A percentile compares a stretch with the other conserved stretches of the same genome.
phyloP scores from a whole-genome alignment of 2,888 invertebrate genomes.

The Hypena proboscidalis region DNA sequence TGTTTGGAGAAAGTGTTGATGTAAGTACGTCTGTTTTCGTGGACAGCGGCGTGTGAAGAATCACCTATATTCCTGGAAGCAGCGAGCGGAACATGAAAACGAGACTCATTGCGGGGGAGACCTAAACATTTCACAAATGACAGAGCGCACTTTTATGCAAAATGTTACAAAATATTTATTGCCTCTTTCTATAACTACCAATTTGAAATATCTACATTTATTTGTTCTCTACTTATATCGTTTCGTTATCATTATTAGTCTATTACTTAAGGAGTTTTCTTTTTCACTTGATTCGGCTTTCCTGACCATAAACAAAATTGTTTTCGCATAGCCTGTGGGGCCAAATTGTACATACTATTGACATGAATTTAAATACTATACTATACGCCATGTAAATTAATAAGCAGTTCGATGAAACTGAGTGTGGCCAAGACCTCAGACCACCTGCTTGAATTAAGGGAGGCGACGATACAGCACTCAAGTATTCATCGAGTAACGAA shows the following conservation, averaged over 20 bases:
- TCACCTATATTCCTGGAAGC: conserved; percentile 35
- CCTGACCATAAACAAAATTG: neutral
- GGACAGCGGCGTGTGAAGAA: conserved; percentile 35
- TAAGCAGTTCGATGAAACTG: neutral
- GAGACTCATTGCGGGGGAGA: conserved; percentile 14
- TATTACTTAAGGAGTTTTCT: no score
- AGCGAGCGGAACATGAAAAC: conserved; percentile 49
- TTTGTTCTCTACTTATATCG: no score
- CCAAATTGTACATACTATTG: conserved; percentile 28
- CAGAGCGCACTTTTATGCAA: neutral
- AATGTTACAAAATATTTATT: no score
- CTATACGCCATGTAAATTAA: conserved; percentile 8
- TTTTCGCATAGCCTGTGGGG: conserved; percentile 6
- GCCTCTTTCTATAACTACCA: no score
- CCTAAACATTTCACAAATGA: conserved; percentile 8
- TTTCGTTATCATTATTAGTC: no score
- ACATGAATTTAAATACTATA: conserved; percentile 30
- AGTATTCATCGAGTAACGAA: no score
- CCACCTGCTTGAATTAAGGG: no score
- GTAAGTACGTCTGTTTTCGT: conserved; percentile 45
- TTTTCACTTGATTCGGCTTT: no score
- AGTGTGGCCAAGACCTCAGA: no score
- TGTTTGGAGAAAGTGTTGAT: conserved; percentile 52
- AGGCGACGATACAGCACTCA: no score
- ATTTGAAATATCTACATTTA: no score